Conservation (phyloP, 2,888 invertebrate genomes). For the Eubasilissa splendida region DNA sequence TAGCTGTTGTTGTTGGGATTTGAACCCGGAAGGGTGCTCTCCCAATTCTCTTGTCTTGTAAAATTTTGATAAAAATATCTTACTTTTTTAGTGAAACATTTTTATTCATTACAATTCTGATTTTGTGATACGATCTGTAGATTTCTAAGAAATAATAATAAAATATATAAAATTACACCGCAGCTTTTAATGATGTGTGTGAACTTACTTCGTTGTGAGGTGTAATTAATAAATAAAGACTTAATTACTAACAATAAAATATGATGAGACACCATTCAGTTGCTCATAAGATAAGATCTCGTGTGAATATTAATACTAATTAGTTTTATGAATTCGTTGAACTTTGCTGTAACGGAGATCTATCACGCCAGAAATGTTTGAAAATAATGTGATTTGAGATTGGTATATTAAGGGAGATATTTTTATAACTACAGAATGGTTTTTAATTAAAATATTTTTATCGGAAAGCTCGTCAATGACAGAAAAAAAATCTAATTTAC, state of each 20-base stretch:
- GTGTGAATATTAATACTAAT: constrained; percentile 16
- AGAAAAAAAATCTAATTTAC: too few relatives aligned
- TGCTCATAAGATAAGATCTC: constrained; percentile 20
- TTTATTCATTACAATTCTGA: not conserved
- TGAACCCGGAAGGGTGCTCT: too few relatives aligned
- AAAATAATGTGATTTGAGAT: not conserved
- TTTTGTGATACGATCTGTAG: not conserved
- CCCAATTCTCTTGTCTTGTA: too few relatives aligned
- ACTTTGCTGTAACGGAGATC: constrained; percentile 16
- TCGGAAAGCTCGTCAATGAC: too few relatives aligned
- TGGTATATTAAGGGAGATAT: too few relatives aligned
- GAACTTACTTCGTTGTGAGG: constrained; percentile 5
- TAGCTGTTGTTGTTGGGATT: too few relatives aligned
- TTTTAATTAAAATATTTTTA: too few relatives aligned
- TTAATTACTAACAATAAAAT: constrained; percentile 16
- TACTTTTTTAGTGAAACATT: too few relatives aligned
- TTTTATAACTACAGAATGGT: too few relatives aligned
- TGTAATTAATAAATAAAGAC: constrained; percentile 21
- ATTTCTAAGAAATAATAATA: not conserved
- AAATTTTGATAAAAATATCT: too few relatives aligned
- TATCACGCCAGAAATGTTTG: not conserved
- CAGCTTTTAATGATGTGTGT: constrained; percentile 17
- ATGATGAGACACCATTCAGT: constrained; percentile 15
- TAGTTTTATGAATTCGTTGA: constrained; percentile 9
- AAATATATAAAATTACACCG: not conserved